Percentiles rank a stretch among this genome's conserved stretches.
phyloP scores from a whole-genome alignment of 1,140 invertebrate species.

The Protaetia brevitarsis region DNA sequence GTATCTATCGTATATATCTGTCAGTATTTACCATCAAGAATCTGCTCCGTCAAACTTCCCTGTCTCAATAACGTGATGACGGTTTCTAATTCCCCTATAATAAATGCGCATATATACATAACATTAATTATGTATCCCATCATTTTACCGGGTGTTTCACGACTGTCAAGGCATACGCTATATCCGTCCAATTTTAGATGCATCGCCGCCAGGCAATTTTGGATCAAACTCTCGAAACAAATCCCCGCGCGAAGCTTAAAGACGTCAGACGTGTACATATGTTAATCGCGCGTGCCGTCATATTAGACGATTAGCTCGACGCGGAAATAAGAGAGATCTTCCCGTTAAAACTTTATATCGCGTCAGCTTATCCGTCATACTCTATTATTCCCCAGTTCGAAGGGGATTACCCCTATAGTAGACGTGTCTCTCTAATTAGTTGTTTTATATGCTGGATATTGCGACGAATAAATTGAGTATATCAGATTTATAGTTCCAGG shows the following conservation, averaged over 20 bases:
- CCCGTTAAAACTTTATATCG: background rate
- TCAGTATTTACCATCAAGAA: too few relatives aligned
- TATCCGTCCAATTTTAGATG: background rate
- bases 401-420: too few relatives aligned
- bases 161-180: background rate
- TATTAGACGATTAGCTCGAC: background rate
- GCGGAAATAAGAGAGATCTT: background rate
- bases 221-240: background rate
- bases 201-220: background rate
- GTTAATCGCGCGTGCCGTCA: background rate
- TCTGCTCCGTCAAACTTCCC: too few relatives aligned
- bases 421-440: too few relatives aligned
- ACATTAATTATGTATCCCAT: background rate
- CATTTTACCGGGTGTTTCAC: background rate
- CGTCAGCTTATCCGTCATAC: background rate
- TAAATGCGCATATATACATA: too few relatives aligned
- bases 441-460: too few relatives aligned
- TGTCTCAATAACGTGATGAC: too few relatives aligned
- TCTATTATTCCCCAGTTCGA: background rate
- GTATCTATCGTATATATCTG: too few relatives aligned
- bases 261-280: background rate
- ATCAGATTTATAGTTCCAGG: too few relatives aligned
- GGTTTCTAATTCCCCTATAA: background rate
- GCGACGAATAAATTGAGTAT: too few relatives aligned
- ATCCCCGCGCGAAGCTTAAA: background rate